Evolutionary conservation across 2,113 vertebrate genomes (phyloP).

Genomic region (Coregonus clupeaformis): DNA sequence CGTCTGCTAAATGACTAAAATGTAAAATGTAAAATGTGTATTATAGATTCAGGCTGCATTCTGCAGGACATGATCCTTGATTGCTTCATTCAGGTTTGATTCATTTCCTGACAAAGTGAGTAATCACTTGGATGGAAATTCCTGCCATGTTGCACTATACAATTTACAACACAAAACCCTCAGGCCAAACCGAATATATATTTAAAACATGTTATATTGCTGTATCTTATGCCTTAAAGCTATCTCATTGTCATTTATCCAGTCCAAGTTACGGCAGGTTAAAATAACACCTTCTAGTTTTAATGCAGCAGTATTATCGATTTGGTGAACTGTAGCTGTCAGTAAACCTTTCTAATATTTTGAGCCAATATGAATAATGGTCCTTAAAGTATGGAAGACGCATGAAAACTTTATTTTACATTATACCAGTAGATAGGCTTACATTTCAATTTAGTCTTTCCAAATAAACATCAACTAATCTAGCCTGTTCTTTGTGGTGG

Average conservation of each 20-base stretch:
- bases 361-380: neutral
- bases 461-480: too few species aligned
- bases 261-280: neutral
- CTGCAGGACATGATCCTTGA: neutral
- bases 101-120: conserved; percentile 1
- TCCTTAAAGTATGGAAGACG: neutral
- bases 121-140: neutral
- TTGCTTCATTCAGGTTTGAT: neutral
- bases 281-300: neutral
- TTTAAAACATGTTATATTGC: neutral
- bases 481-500: too few species aligned
- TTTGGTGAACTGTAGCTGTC: neutral
- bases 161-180: neutral
- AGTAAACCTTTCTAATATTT: neutral
- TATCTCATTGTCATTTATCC: neutral
- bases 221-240: neutral
- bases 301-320: neutral
- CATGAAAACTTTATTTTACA: neutral
- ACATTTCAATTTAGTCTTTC: too few species aligned
- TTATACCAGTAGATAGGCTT: too few species aligned
- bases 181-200: neutral
- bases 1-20: too few species aligned
- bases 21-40: too few species aligned
- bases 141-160: neutral
- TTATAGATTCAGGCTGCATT: too few species aligned